Base-by-base conservation (phyloP, 2,888 invertebrate species). In the Caenorhabditis angaria region DNA sequence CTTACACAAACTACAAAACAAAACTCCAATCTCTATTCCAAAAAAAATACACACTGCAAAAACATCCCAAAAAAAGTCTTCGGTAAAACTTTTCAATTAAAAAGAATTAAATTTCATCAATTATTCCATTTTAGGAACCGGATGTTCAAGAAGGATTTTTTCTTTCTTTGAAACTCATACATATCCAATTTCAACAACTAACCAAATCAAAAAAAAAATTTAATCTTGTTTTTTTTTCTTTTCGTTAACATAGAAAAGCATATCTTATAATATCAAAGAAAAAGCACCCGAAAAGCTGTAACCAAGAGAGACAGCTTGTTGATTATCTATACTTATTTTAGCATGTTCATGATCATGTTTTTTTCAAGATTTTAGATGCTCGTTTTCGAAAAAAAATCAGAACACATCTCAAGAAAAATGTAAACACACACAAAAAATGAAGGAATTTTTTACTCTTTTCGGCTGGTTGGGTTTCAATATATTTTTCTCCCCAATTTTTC, bases 81-180 rank as follows among this genome's bases (percentile, higher is more conserved):
- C 18, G 10, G 10, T 32, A 8, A 10, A 14, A 41, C 10, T 18
- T 41, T 41, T 41, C 41, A 41, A 41, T 41, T 41, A 41, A 18
- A n/a, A 41, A 41, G 41, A 41, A 41, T 41, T 41, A 41, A 14
- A 41, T 41, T 41, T 41, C 41, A 12, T 41, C 18, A 41, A 41
- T 18, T 41, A 41, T n/a, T n/a, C n/a, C n/a, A n/a, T 41, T 41
- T 41, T 41, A 41, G 41, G 41, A 41, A 41, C 14, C 41, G 41
- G 41, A 41, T 41, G 41, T 41, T 41, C 51, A 51, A 51, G n/a
- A n/a, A n/a, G 22, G 51, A 51, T 51, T 51, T 51, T 51, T 51
- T 48, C 48, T 48, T 48, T 51, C 12, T 51, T 18, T 41, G 41
- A 41, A n/a, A 18, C 41, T 41, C 10, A 41, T n/a, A n/a, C n/a